Evolutionary conservation across 2,113 vertebrate species (phyloP), one percentile per base, ranked within the genome.

Genomic region (Rynchops niger): DNA sequence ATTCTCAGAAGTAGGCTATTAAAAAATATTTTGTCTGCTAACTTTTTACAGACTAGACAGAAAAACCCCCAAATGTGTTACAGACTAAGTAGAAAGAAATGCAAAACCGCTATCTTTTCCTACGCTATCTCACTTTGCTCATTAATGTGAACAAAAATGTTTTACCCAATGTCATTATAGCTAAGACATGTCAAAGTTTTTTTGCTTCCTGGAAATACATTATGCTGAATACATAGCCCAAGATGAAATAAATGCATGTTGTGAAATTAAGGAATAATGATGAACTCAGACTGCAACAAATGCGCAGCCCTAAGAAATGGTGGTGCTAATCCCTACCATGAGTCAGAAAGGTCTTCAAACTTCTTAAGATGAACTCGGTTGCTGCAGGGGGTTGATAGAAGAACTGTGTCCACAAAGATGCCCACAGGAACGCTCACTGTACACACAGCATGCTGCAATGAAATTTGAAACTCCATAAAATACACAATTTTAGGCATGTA

Each of bases 51-150:
- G 38, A 36, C 17, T 30, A 63, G 65, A 43, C 40, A 87, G 52
- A 29, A 66, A 55, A 85, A 4, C 0, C 0, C 2, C 1, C 23
- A 0, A 5, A 67, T 38, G 30, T 14, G 29, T 65, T 65, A 73
- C 23, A 22, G n/a, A 52, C 23, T 30, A 82, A 83, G 20, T n/a
- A 63, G 16, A 88, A 88, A 86, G 27, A 47, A 72, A 80, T n/a
- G 34, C 0, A 12, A 65, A 90, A 92, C 42, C 30, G 71, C 19
- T 29, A 10, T n/a, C 61, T 6, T 8, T 49, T 89, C 43, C 34
- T 79, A 27, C 32, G 25, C 38, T 72, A 9, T 65, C 32, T 76
- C 66, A 25, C 14, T 52, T 32, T 30, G 16, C 38, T 67, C 8
- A 10, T 45, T 70, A 63, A 38, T 30, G 38, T 22, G 67, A 71